Conservation (phyloP, 2,888 invertebrate genomes). For the Amphipyra berbera region DNA sequence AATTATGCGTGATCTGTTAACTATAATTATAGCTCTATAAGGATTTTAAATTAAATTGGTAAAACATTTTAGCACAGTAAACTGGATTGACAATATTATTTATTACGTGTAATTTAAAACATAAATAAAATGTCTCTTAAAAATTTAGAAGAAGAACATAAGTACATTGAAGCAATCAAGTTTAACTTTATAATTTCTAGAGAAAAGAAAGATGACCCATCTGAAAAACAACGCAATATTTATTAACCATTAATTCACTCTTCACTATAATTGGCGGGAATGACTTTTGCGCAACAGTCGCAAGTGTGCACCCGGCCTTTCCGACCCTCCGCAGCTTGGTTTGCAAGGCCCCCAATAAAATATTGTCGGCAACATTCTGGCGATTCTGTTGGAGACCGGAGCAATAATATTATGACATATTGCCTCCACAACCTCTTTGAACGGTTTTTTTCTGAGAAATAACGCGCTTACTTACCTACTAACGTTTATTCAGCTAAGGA, state of each 20-base stretch:
- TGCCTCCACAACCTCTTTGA: conserved; percentile 79
- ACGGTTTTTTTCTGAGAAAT: conserved; percentile 63
- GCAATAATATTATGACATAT: conserved; percentile 90
- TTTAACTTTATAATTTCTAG: too few species aligned
- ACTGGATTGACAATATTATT: not conserved
- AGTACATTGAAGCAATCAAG: not conserved
- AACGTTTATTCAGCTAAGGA: conserved; percentile 38
- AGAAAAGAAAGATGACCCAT: too few species aligned
- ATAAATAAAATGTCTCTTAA: not conserved
- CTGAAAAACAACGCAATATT: too few species aligned
- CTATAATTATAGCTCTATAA: not conserved
- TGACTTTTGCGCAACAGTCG: conserved; percentile 39
- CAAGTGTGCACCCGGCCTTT: conserved; percentile 67
- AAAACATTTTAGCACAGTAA: conserved; percentile 11
- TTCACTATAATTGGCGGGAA: not conserved
- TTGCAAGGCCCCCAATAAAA: conserved; percentile 82
- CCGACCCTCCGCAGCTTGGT: conserved; percentile 65
- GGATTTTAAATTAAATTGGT: conserved; percentile 8
- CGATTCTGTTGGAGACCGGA: conserved; percentile 81
- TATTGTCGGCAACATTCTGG: conserved; percentile 82
- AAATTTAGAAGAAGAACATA: not conserved
- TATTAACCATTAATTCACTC: too few species aligned
- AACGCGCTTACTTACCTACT: conserved; percentile 48
- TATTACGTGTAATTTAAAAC: not conserved
- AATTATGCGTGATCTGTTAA: conserved; percentile 27